phyloP scores from a whole-genome alignment of 2,888 invertebrate species.

The Mechanitis messenoides region DNA sequence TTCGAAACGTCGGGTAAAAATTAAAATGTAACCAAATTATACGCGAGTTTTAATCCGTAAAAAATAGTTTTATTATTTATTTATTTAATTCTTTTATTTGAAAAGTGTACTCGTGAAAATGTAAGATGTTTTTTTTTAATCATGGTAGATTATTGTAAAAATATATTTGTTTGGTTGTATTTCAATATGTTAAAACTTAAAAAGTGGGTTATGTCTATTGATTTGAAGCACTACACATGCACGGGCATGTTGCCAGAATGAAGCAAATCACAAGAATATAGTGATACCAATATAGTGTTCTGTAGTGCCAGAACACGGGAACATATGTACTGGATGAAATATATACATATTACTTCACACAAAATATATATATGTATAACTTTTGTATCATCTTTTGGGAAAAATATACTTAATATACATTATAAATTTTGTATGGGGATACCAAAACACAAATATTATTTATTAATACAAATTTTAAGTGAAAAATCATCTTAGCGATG shows the following conservation, averaged over 20 bases:
- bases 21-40: too few relatives aligned
- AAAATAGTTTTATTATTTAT: too few relatives aligned
- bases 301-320: constrained; percentile 13
- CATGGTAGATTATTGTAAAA: too few relatives aligned
- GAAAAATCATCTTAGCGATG: constrained; percentile 39
- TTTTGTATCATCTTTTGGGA: too few relatives aligned
- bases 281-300: constrained; percentile 17
- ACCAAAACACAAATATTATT: not conserved
- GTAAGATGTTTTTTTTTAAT: too few relatives aligned
- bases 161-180: not conserved
- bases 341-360: not conserved
- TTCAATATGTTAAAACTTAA: not conserved
- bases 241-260: constrained; percentile 17
- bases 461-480: constrained; percentile 14
- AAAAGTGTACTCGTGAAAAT: too few relatives aligned
- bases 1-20: too few relatives aligned
- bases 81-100: too few relatives aligned
- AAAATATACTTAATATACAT: too few relatives aligned
- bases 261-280: constrained; percentile 19
- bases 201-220: constrained; percentile 2
- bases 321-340: constrained; percentile 8
- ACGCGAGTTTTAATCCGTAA: too few relatives aligned
- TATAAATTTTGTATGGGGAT: too few relatives aligned
- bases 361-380: too few relatives aligned
- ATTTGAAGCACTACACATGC: constrained; percentile 12